phyloP scores from a whole-genome alignment of 1,140 invertebrate species.

The Drosophila ananassae region DNA sequence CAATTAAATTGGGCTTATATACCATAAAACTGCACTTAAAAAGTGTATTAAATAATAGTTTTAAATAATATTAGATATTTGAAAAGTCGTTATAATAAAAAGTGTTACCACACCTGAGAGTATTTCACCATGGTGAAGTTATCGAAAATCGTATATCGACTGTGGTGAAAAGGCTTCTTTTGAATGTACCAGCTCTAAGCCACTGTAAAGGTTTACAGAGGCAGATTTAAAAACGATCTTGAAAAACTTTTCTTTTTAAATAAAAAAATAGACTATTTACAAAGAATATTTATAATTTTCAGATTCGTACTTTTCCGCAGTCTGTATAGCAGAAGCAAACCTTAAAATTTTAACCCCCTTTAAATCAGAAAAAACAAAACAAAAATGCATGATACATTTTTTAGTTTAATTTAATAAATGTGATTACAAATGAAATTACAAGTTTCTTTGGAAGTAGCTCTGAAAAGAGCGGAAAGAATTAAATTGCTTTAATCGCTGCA shows the following conservation, averaged over 20 bases:
- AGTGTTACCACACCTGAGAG: neutral
- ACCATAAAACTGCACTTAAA: neutral
- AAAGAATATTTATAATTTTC: too few species aligned
- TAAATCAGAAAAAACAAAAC: too few species aligned
- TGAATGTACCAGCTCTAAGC: neutral
- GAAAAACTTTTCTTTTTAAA: too few species aligned
- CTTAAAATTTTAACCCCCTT: too few species aligned
- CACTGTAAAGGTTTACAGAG: neutral
- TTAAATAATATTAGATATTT: neutral
- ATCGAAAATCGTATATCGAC: too few species aligned
- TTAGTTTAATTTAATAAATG: conserved; percentile 74
- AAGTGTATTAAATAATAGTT: neutral
- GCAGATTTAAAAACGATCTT: too few species aligned
- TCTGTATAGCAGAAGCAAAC: too few species aligned
- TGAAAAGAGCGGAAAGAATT: conserved; percentile 7
- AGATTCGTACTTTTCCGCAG: too few species aligned
- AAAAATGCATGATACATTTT: conserved; percentile 49
- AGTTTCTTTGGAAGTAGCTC: neutral
- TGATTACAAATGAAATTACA: conserved; percentile 2
- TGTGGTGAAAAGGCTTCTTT: neutral
- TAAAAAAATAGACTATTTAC: too few species aligned
- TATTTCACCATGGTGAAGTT: neutral
- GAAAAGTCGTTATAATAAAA: neutral
- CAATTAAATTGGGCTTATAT: conserved; percentile 9
- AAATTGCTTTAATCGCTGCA: conserved; percentile 77